Evolutionary conservation across 2,888 invertebrate genomes (phyloP).

Genomic region (Mimachlamys varia): DNA sequence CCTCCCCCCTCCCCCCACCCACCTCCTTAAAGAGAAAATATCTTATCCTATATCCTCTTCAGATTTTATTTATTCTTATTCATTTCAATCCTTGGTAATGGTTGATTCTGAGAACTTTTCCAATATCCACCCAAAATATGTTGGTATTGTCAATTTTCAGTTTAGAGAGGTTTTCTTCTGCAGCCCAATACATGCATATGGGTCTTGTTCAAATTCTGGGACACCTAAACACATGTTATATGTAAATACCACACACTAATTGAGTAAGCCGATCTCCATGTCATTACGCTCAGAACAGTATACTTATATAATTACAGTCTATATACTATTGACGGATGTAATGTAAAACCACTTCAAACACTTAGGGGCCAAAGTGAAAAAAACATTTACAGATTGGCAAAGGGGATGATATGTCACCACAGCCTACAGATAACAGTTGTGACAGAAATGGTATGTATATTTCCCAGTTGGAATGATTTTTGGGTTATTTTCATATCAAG

Average conservation of each 20-base stretch:
- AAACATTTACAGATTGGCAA: background rate
- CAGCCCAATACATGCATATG: background rate
- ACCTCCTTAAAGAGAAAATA: too few species aligned
- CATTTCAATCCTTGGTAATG: too few species aligned
- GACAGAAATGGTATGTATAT: background rate
- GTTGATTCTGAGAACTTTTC: too few species aligned
- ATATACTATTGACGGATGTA: background rate
- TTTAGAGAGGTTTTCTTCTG: too few species aligned
- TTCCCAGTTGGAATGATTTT: slow-evolving; percentile 5
- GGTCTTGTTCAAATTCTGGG: slow-evolving; percentile 10
- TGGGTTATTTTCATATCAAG: background rate
- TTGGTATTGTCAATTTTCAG: too few species aligned
- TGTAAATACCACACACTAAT: background rate
- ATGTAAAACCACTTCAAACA: background rate
- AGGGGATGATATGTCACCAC: background rate
- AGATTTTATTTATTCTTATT: too few species aligned
- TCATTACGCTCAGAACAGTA: background rate
- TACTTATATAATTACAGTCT: slow-evolving; percentile 28
- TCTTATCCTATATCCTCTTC: too few species aligned
- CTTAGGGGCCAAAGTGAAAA: slow-evolving; percentile 19
- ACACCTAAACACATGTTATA: background rate
- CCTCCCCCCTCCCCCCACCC: too few species aligned
- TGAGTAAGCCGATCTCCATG: background rate
- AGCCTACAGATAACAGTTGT: background rate
- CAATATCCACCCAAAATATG: too few species aligned